phyloP scores from a whole-genome alignment of 2,113 vertebrate genomes.

The Chroicocephalus ridibundus region DNA sequence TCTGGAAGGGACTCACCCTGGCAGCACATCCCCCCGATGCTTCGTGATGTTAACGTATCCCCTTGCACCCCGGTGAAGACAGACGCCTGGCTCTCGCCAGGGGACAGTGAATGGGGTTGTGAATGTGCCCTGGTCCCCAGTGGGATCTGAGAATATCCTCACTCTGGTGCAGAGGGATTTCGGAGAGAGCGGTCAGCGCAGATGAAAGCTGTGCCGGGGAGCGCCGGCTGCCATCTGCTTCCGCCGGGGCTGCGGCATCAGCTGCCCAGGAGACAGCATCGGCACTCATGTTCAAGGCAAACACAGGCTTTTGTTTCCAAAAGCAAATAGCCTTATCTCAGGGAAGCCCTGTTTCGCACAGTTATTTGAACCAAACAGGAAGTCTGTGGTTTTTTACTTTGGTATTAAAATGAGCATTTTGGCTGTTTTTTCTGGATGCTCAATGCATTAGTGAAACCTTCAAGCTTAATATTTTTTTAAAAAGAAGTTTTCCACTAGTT shows the following conservation, averaged over 20 bases:
- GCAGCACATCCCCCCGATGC: rapidly evolving
- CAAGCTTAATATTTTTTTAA: not conserved
- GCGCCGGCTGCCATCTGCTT: not conserved
- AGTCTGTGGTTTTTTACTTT: not conserved
- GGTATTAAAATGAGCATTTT: not conserved
- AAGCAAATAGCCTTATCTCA: constrained; percentile 7
- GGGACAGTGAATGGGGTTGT: not conserved
- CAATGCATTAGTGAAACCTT: not conserved
- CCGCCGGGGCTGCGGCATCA: rapidly evolving
- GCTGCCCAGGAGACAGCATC: not conserved
- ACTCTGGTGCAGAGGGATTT: not conserved
- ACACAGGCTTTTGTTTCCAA: not conserved
- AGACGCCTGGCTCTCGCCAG: not conserved
- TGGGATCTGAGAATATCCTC: not conserved
- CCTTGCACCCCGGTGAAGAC: not conserved
- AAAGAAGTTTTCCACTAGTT: not conserved
- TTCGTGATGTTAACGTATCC: rapidly evolving
- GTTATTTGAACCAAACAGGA: not conserved
- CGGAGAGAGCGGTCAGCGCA: rapidly evolving
- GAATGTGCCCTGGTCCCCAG: rapidly evolving
- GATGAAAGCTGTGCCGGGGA: not conserved
- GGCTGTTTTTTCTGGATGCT: not conserved
- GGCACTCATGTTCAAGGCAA: not conserved
- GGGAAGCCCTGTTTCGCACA: not conserved
- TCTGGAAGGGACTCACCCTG: not conserved